phyloP scores from a whole-genome alignment of 1,140 invertebrate genomes.

The Marisa cornuarietis region DNA sequence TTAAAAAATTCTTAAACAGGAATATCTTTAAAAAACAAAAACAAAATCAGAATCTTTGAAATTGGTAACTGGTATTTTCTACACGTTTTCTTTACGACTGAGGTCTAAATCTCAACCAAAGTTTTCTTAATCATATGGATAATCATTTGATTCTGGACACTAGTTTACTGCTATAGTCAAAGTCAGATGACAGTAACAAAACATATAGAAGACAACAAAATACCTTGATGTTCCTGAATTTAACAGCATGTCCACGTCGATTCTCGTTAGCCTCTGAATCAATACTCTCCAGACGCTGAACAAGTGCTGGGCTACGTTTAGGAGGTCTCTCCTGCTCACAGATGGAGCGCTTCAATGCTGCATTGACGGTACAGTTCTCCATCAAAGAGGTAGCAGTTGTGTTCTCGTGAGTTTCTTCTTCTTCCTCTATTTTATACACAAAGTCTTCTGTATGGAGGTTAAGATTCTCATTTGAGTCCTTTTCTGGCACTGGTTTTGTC shows the following conservation, averaged over 20 bases:
- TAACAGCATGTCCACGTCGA: constrained; percentile 19
- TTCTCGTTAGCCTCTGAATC: constrained; percentile 18
- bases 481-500: constrained; percentile 43
- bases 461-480: constrained; percentile 61
- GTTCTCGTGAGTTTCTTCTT: neutral
- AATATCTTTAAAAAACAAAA: too few relatives aligned
- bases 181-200: neutral
- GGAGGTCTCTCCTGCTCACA: constrained; percentile 50
- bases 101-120: too few relatives aligned
- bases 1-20: too few relatives aligned
- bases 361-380: constrained; percentile 1
- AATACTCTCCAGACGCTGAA: constrained; percentile 22
- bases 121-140: too few relatives aligned
- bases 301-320: constrained; percentile 27
- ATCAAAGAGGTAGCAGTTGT: neutral
- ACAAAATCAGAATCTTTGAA: too few relatives aligned
- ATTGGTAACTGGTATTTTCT: too few relatives aligned
- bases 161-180: neutral
- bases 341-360: constrained; percentile 47
- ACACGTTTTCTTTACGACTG: too few relatives aligned
- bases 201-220: neutral
- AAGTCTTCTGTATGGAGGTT: constrained; percentile 42
- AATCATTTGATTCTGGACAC: neutral
- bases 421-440: constrained; percentile 8
- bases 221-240: constrained; percentile 37